Evolutionary conservation across 2,113 vertebrate species (phyloP).

Genomic region (Pontoporia blainvillei): DNA sequence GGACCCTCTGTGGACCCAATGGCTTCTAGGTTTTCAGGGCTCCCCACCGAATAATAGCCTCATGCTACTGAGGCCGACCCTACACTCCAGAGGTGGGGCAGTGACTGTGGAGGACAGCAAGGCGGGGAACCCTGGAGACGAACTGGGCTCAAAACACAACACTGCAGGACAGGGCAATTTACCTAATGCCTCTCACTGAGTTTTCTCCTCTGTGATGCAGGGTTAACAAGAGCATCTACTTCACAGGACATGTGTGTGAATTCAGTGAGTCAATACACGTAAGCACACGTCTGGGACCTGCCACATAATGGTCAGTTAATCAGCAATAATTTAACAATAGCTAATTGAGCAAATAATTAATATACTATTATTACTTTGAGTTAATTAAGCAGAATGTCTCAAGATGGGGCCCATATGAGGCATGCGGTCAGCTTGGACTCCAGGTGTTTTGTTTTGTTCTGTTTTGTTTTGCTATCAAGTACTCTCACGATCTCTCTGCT

Average conservation of each 20-base stretch:
- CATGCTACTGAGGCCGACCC: not conserved
- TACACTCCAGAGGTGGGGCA: not conserved
- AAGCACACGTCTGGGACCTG: not conserved
- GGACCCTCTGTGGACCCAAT: not conserved
- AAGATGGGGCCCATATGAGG: fast-evolving
- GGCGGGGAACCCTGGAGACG: not conserved
- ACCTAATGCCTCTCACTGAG: fast-evolving
- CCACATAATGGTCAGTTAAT: not conserved
- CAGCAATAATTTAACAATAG: not conserved
- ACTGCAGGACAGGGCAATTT: fast-evolving
- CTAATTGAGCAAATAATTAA: not conserved
- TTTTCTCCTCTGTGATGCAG: not conserved
- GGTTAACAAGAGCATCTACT: not conserved
- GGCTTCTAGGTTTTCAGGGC: fast-evolving
- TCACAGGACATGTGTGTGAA: no score
- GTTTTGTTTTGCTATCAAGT: not conserved
- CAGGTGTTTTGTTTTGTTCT: not conserved
- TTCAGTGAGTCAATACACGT: not conserved
- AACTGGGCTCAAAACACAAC: not conserved
- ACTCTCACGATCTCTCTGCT: not conserved
- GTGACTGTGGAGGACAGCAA: not conserved
- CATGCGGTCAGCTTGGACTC: not conserved
- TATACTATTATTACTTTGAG: not conserved
- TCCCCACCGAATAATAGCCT: no score
- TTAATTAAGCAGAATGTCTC: not conserved